These are phyloP conservation scores for Ditylenchus dipsaci DNA, from an alignment of 1,140 invertebrate genomes.

Conservation along the genomic window DNA sequence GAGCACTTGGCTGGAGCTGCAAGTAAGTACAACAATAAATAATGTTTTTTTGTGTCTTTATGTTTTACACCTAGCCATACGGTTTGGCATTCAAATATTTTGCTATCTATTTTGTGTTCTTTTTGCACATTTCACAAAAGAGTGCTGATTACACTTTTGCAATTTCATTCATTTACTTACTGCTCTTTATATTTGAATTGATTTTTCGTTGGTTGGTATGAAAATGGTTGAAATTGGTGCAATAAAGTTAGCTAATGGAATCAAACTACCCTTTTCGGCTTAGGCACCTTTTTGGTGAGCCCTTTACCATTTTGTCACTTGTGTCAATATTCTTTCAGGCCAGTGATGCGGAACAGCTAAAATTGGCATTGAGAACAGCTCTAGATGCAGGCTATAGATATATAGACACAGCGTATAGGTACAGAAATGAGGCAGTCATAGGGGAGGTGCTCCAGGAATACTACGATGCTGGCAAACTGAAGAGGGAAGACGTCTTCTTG, in stretches of 20 bases:
- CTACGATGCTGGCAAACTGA: conserved; percentile 68
- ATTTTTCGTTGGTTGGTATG: too few species aligned
- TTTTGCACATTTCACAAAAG: too few species aligned
- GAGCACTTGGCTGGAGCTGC: too few species aligned
- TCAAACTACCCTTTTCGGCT: conserved; percentile 36
- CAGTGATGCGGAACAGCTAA: conserved; percentile 17
- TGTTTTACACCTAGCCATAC: too few species aligned
- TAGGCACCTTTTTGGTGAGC: conserved; percentile 29
- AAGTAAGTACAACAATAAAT: too few species aligned
- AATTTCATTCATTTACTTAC: too few species aligned
- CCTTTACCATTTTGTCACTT: too few species aligned
- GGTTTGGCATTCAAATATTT: too few species aligned
- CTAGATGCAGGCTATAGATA: conserved; percentile 38
- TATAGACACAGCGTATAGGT: conserved; percentile 68
- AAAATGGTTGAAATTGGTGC: neutral
- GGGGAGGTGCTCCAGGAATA: conserved; percentile 72
- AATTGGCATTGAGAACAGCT: conserved; percentile 33
- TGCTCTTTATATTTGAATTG: too few species aligned
- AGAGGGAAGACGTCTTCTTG: conserved; percentile 74
- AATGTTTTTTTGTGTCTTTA: too few species aligned
- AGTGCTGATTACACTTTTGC: too few species aligned
- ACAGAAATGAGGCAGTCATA: conserved; percentile 74
- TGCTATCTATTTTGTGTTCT: too few species aligned
- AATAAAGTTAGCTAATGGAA: conserved; percentile 17
- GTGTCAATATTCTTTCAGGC: neutral